Conservation (phyloP, 2,888 invertebrate genomes). For the Congeria kusceri region DNA sequence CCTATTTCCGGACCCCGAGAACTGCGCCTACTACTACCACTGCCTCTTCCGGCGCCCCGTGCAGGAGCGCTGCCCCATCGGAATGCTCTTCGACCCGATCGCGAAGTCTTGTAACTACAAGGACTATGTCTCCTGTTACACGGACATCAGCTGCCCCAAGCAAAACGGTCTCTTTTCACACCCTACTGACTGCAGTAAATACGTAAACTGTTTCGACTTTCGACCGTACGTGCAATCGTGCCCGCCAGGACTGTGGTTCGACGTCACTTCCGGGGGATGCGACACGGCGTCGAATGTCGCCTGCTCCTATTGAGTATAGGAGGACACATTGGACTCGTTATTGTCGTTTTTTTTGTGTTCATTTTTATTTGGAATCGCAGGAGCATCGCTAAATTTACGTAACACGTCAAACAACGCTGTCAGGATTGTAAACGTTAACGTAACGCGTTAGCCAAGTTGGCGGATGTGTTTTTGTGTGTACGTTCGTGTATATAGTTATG, state of each 20-base stretch:
- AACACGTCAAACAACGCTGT: no score
- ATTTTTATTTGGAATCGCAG: no score
- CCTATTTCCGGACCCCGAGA: constrained; percentile 68
- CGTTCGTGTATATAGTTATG: no score
- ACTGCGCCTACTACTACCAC: constrained; percentile 72
- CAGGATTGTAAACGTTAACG: no score
- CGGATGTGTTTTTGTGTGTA: no score
- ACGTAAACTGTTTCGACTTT: constrained; percentile 70
- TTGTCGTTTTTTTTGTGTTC: no score
- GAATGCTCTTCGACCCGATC: constrained; percentile 69
- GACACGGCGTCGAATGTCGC: constrained; percentile 57
- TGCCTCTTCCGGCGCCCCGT: constrained; percentile 65
- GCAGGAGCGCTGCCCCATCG: constrained; percentile 65
- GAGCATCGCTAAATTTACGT: no score
- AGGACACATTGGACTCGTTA: no score
- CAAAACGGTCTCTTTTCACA: constrained; percentile 68
- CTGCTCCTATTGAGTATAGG: constrained; percentile 20
- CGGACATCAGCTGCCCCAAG: constrained; percentile 64
- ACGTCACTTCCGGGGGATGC: constrained; percentile 84
- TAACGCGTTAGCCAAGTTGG: no score
- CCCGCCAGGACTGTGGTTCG: constrained; percentile 60
- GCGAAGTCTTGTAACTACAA: constrained; percentile 70
- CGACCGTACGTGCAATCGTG: constrained; percentile 70
- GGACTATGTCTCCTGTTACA: constrained; percentile 70
- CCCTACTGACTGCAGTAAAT: constrained; percentile 66